Percentiles rank a stretch among this genome's conserved stretches.
phyloP scores from a whole-genome alignment of 2,888 invertebrate species.

The Sinelater perroti region DNA sequence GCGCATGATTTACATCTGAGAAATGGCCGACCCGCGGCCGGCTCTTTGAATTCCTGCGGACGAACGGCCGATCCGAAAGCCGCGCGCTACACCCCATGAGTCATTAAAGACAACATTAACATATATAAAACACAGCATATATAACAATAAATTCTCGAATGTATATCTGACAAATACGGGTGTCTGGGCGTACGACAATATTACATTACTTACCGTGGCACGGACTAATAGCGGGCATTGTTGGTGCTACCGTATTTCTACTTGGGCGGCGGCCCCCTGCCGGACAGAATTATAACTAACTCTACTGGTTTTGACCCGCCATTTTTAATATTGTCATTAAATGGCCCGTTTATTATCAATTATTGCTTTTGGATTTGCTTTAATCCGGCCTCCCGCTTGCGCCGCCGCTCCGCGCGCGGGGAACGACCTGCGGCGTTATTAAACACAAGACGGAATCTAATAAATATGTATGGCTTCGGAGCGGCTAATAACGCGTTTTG shows the following conservation, averaged over 20 bases:
- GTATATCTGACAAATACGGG: conserved; percentile 48
- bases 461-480: conserved; percentile 33
- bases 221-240: conserved; percentile 52
- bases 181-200: conserved; percentile 49
- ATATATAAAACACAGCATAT: conserved; percentile 42
- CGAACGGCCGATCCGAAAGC: neutral
- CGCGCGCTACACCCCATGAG: conserved; percentile 33
- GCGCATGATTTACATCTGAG: neutral
- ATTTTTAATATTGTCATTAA: conserved; percentile 58
- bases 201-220: conserved; percentile 51
- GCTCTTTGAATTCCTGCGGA: neutral
- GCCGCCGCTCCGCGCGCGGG: neutral
- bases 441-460: conserved; percentile 28
- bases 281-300: conserved; percentile 47
- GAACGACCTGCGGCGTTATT: neutral
- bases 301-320: conserved; percentile 49
- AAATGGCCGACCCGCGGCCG: neutral
- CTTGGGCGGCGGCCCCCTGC: conserved; percentile 57
- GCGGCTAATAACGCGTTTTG: conserved; percentile 32
- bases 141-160: conserved; percentile 43
- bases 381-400: conserved; percentile 9
- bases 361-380: conserved; percentile 35
- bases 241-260: conserved; percentile 59
- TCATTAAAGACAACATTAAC: conserved; percentile 42
- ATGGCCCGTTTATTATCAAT: conserved; percentile 44